Evolutionary conservation across 1,140 invertebrate genomes (phyloP), one percentile per base, ranked within the genome.

Genomic region (Proales similis): DNA sequence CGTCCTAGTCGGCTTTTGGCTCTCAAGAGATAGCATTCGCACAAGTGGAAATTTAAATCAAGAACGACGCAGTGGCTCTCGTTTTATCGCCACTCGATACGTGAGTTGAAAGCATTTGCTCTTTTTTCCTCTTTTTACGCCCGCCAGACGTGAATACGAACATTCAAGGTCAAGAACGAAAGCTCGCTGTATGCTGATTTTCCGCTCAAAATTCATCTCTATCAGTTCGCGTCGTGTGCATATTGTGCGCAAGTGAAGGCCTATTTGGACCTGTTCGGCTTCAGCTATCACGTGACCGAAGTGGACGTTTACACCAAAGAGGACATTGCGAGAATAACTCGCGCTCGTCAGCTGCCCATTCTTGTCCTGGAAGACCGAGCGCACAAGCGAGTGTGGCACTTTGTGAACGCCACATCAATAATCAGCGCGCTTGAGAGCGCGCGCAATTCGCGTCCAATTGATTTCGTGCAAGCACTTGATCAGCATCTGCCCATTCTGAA

Each of bases 211-310:
- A 7, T 57, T 6, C 51, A 57, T 11, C 30, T 63, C 4, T 63
- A 49, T 32, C 62, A 63, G 53, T 63, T 32, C 33, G 33, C 33
- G 43, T 27, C 22, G 29, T 63, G 62, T 51, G 47, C 62, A n/a
- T 99, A 97, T 76, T 98, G 94, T 74, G 97, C 91, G 70, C 98
- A 98, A 80, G 73, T 96, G 0, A 81, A 94, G 64, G 84, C 89
- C 14, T 88, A 90, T 73, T 77, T 99, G 3, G 91, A 98, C 77
- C 91, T 86, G 69, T 84, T 87, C 76, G 92, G 92, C 3, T 81
- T 97, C 49, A 88, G 87, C 0, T 98, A 98, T 76, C 85, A 95
- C 70, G 80, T 98, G 12, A 85, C 98, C 11, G 94, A 99, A 81
- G 94, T 98, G 0, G 87, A 95, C 79, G 88, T 90, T 27, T 88